A percentile compares a stretch with the other conserved stretches of the same genome.
phyloP scores from a whole-genome alignment of 1,140 invertebrate genomes.

The Neomicropteryx cornuta region DNA sequence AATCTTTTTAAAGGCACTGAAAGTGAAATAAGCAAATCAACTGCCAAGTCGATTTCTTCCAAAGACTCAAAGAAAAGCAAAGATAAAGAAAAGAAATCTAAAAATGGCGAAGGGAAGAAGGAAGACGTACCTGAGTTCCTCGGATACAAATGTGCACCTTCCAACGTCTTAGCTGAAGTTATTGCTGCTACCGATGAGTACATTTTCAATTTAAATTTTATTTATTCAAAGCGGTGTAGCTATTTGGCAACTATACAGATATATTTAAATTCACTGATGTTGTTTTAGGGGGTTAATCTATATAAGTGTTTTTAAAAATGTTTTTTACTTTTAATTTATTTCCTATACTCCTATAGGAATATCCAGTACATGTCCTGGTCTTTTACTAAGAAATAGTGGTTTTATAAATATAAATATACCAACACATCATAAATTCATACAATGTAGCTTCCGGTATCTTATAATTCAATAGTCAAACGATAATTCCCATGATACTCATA shows the following conservation, averaged over 20 bases:
- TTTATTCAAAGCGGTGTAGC: not conserved
- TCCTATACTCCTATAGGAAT: too few relatives aligned
- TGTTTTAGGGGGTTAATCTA: too few relatives aligned
- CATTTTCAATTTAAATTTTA: slow-evolving; percentile 9
- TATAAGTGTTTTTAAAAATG: too few relatives aligned
- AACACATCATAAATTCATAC: too few relatives aligned
- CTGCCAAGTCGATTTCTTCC: slow-evolving; percentile 59
- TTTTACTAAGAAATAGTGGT: too few relatives aligned
- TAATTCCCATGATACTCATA: too few relatives aligned
- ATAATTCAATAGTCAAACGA: too few relatives aligned
- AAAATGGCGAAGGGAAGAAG: slow-evolving; percentile 36
- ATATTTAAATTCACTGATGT: too few relatives aligned
- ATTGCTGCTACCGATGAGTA: slow-evolving; percentile 49
- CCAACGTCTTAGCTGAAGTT: slow-evolving; percentile 45
- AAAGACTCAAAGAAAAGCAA: slow-evolving; percentile 67
- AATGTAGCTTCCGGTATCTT: too few relatives aligned
- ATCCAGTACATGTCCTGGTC: too few relatives aligned
- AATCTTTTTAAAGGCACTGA: slow-evolving; percentile 45
- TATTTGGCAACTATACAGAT: not conserved
- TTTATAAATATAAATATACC: too few relatives aligned
- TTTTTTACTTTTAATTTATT: too few relatives aligned
- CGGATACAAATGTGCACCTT: slow-evolving; percentile 42
- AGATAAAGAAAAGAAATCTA: slow-evolving; percentile 46
- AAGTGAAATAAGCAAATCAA: slow-evolving; percentile 66
- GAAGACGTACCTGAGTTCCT: slow-evolving; percentile 46